These are phyloP conservation scores for Monarcha castaneiventris DNA, from an alignment of 2,113 vertebrate species.

Conservation along the genomic window DNA sequence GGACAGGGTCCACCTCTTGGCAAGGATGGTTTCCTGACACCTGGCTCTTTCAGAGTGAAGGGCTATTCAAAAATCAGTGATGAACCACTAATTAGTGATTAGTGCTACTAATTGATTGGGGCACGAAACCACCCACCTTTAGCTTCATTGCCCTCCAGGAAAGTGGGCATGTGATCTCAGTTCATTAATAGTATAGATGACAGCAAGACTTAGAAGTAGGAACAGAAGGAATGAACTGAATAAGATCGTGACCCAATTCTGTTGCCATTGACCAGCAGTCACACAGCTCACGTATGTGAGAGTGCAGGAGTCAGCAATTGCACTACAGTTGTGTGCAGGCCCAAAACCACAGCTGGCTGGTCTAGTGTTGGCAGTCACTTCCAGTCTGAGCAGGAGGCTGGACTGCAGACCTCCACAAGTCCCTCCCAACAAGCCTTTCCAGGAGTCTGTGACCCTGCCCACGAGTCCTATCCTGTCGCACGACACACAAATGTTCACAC, in stretches of 20 bases:
- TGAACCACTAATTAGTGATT: background rate
- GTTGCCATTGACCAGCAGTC: background rate
- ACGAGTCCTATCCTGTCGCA: background rate
- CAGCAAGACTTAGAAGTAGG: background rate
- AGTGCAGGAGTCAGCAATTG: background rate
- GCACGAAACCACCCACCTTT: background rate
- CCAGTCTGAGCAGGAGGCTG: background rate
- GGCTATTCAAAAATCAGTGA: background rate
- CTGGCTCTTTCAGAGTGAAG: background rate
- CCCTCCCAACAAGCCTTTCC: background rate
- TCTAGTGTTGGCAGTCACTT: background rate
- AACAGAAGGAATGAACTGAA: background rate
- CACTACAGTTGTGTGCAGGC: background rate
- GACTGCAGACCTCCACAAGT: background rate
- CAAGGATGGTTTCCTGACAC: background rate
- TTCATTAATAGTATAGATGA: background rate
- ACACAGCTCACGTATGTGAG: fast-evolving
- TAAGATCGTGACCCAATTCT: background rate
- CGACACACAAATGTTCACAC: background rate
- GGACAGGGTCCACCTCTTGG: background rate
- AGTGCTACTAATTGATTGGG: background rate
- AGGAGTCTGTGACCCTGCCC: background rate
- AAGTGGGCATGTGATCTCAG: background rate
- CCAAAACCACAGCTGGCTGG: background rate
- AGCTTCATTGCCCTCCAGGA: background rate